A percentile compares a stretch with the other conserved stretches of the same genome.
phyloP scores from a whole-genome alignment of 2,888 invertebrate genomes.

The Lithophane socia region DNA sequence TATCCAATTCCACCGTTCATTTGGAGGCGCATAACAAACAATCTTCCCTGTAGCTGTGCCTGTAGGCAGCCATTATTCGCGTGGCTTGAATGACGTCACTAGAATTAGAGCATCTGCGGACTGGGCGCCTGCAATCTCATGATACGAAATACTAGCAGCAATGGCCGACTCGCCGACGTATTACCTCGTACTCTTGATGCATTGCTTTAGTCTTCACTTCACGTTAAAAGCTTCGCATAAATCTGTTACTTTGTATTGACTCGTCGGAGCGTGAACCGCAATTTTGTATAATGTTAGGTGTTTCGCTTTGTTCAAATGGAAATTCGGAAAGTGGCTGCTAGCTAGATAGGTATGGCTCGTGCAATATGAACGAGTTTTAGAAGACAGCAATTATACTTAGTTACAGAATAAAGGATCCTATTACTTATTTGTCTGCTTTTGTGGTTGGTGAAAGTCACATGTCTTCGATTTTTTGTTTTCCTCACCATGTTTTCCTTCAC shows the following conservation, averaged over 20 bases:
- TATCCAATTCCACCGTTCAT: conserved; percentile 55
- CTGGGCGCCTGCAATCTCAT: conserved; percentile 73
- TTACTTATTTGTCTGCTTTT: not conserved
- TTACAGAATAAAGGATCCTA: too few relatives aligned
- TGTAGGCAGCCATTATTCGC: conserved; percentile 69
- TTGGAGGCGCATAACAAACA: conserved; percentile 59
- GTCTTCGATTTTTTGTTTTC: too few relatives aligned
- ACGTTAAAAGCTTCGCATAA: conserved; percentile 58
- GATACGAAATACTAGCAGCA: conserved; percentile 71
- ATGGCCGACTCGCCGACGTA: conserved; percentile 51
- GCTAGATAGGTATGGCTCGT: conserved; percentile 1
- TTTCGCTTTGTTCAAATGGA: conserved; percentile 50
- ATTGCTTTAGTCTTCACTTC: conserved; percentile 53
- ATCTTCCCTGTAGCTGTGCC: conserved; percentile 66
- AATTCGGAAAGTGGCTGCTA: conserved; percentile 30
- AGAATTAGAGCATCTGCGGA: conserved; percentile 71
- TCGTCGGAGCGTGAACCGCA: conserved; percentile 42
- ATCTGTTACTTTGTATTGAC: conserved; percentile 59
- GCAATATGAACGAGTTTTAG: conserved; percentile 5
- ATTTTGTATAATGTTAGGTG: conserved; percentile 50
- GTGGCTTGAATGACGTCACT: conserved; percentile 68
- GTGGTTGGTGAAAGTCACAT: too few relatives aligned
- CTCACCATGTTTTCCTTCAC: too few relatives aligned
- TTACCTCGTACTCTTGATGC: conserved; percentile 69
- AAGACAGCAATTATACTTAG: not conserved